Percentiles rank a stretch among this genome's conserved stretches.
These are phyloP conservation scores for Elymnias hypermnestra DNA, from an alignment of 1,140 invertebrate species.

Conservation along the genomic window DNA sequence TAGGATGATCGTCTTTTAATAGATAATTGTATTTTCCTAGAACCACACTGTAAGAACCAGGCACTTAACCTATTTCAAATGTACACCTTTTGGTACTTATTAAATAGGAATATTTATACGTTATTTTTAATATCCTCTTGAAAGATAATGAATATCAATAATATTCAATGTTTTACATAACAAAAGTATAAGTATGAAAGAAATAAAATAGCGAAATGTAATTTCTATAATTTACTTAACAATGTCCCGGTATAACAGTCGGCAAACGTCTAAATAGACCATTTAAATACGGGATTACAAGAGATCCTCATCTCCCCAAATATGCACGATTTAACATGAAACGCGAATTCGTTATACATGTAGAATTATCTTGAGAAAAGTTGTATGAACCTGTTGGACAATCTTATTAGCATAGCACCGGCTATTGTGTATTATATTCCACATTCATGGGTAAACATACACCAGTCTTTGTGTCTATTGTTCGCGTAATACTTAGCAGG, in stretches of 20 bases:
- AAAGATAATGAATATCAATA: slow-evolving; percentile 4
- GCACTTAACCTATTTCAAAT: too few species aligned
- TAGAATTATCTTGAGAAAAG: slow-evolving; percentile 66
- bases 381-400: slow-evolving; percentile 61
- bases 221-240: slow-evolving; percentile 64
- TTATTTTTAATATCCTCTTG: too few species aligned
- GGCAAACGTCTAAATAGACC: slow-evolving; percentile 58
- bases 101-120: background rate
- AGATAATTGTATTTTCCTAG: too few species aligned
- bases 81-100: background rate
- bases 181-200: slow-evolving; percentile 4
- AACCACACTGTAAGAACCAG: too few species aligned
- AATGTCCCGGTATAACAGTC: slow-evolving; percentile 44
- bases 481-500: slow-evolving; percentile 68
- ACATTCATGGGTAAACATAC: slow-evolving; percentile 73
- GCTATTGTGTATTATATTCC: slow-evolving; percentile 60
- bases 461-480: slow-evolving; percentile 66
- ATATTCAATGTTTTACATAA: slow-evolving; percentile 16
- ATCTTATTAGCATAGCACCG: slow-evolving; percentile 61
- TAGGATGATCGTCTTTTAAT: too few species aligned
- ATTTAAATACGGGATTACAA: slow-evolving; percentile 60
- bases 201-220: slow-evolving; percentile 31
- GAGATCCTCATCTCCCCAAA: slow-evolving; percentile 35
- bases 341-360: slow-evolving; percentile 73
- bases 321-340: slow-evolving; percentile 68